Conservation (phyloP, 2,888 invertebrate genomes). For the Drosophila nr. perissopoda region DNA sequence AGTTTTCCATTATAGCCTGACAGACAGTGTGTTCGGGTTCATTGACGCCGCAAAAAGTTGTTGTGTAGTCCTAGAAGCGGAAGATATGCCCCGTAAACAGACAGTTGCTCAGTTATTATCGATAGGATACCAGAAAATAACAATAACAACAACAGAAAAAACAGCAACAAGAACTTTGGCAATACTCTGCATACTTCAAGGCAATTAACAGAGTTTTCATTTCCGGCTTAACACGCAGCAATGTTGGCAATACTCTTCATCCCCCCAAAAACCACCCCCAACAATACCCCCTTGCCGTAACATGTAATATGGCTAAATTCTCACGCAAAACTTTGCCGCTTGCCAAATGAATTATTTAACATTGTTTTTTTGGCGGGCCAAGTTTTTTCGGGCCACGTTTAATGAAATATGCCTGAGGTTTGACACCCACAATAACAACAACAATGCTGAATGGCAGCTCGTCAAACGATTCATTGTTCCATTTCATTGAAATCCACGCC, state of each 20-base stretch:
- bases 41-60: conserved; percentile 54
- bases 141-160: conserved; percentile 29
- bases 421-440: conserved; percentile 35
- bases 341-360: conserved; percentile 74
- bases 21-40: conserved; percentile 38
- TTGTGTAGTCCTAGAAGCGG: conserved; percentile 25
- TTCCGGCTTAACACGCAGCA: conserved; percentile 72
- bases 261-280: neutral
- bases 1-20: conserved; percentile 55
- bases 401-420: conserved; percentile 64
- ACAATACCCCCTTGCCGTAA: conserved; percentile 20
- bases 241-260: conserved; percentile 3
- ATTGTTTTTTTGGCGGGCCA: conserved; percentile 57
- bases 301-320: conserved; percentile 74
- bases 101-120: conserved; percentile 59
- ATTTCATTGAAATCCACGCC: conserved; percentile 45
- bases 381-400: conserved; percentile 41
- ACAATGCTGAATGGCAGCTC: conserved; percentile 43
- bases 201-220: conserved; percentile 75
- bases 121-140: conserved; percentile 32
- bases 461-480: conserved; percentile 56
- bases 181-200: conserved; percentile 71
- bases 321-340: conserved; percentile 73
- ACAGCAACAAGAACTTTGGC: conserved; percentile 35
- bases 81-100: conserved; percentile 16